Evolutionary conservation across 2,797 vertebrate genomes (phyloP).

Genomic region (Hydrocynus forskahlii): DNA sequence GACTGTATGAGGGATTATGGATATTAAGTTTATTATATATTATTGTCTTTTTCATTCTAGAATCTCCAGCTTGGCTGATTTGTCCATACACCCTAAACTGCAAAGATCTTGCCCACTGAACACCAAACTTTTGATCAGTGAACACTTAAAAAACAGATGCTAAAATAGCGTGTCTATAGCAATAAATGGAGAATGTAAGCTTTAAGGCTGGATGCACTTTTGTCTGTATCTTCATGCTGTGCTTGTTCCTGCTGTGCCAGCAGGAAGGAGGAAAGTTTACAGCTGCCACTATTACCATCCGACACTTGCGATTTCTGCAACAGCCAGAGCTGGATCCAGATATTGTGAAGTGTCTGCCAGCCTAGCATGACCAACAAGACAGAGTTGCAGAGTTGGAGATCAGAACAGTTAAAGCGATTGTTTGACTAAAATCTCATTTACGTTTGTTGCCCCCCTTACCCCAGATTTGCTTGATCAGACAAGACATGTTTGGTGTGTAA

Average conservation of each 20-base stretch:
- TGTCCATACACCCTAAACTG: no score
- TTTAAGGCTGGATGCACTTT: not conserved
- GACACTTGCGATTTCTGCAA: conserved; percentile 31
- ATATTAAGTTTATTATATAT: no score
- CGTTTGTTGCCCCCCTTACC: not conserved
- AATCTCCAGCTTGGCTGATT: no score
- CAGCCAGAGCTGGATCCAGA: conserved; percentile 33
- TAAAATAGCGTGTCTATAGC: not conserved
- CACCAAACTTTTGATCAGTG: no score
- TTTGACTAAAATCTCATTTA: not conserved
- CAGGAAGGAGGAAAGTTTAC: conserved; percentile 32
- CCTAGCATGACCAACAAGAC: conserved; percentile 14
- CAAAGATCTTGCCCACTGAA: no score
- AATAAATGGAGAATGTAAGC: not conserved
- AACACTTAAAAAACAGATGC: not conserved
- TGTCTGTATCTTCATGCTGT: conserved; percentile 11
- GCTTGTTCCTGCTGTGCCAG: conserved; percentile 39
- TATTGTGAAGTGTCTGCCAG: not conserved
- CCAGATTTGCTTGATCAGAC: not conserved
- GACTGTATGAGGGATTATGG: no score
- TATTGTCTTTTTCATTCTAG: no score
- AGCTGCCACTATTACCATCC: conserved; percentile 19
- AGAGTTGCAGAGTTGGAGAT: not conserved
- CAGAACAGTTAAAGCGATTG: not conserved
- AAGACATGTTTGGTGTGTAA: not conserved